phyloP scores from a whole-genome alignment of 1,140 invertebrate species.

The Physella acuta region DNA sequence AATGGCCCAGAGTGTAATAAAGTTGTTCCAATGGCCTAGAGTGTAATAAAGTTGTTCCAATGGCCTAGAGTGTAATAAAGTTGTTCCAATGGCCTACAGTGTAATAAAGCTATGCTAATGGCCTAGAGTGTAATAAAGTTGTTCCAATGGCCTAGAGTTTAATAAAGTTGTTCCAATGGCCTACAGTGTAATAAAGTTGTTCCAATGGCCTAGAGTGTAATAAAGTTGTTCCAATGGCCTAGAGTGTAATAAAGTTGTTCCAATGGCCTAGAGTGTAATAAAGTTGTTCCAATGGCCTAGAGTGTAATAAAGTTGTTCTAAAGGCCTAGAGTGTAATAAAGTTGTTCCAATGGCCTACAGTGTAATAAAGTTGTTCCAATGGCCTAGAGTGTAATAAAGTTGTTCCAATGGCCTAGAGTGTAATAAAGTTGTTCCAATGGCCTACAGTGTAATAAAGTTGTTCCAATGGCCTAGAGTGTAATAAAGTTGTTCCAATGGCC shows the following conservation, averaged over 20 bases:
- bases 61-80: too few relatives aligned
- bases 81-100: too few relatives aligned
- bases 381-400: neutral
- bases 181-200: neutral
- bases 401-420: neutral
- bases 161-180: neutral
- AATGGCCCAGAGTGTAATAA: too few relatives aligned
- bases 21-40: too few relatives aligned
- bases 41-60: too few relatives aligned
- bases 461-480: too few relatives aligned
- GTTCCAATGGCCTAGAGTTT: neutral
- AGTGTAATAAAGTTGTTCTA: neutral
- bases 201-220: neutral
- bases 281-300: neutral
- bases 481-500: too few relatives aligned
- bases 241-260: neutral
- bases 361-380: neutral
- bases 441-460: neutral
- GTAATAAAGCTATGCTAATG: too few relatives aligned
- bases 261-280: neutral
- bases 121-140: neutral
- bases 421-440: neutral
- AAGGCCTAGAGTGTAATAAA: neutral
- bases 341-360: neutral
- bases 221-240: too few relatives aligned